Percentiles rank a stretch among this genome's conserved stretches.
These are phyloP conservation scores for Cynopterus sphinx DNA, from an alignment of 2,797 vertebrate genomes.

Conservation along the genomic window DNA sequence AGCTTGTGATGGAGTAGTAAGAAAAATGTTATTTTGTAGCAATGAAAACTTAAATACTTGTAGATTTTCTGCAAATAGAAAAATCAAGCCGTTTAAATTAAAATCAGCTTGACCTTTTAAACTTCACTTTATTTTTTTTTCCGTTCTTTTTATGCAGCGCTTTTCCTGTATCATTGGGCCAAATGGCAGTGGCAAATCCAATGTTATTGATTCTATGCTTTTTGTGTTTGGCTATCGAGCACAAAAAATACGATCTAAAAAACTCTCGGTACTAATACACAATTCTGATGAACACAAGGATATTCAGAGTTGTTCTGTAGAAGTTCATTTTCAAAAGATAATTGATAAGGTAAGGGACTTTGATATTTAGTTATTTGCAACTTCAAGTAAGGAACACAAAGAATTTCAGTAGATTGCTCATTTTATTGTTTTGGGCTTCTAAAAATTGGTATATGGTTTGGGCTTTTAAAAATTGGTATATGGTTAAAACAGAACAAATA, in stretches of 20 bases:
- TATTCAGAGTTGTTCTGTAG: slow-evolving; percentile 96
- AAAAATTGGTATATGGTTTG: background rate
- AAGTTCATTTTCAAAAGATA: slow-evolving; percentile 99
- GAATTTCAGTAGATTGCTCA: background rate
- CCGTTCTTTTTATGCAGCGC: slow-evolving; percentile 86
- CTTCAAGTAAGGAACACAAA: slow-evolving; percentile 2
- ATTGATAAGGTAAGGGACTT: slow-evolving; percentile 93
- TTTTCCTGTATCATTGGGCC: slow-evolving; percentile 99
- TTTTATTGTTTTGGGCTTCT: slow-evolving; percentile 28
- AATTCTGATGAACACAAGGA: slow-evolving; percentile 94
- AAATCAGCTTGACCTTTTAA: slow-evolving; percentile 26
- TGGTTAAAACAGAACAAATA: slow-evolving; percentile 31
- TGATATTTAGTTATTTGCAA: slow-evolving; percentile 16
- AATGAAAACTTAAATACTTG: slow-evolving; percentile 38
- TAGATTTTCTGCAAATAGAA: slow-evolving; percentile 39
- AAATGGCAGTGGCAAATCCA: slow-evolving; percentile 99
- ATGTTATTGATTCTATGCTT: slow-evolving; percentile 99
- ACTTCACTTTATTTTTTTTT: slow-evolving; percentile 44
- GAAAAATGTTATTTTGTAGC: slow-evolving; percentile 52
- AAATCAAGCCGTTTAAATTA: slow-evolving; percentile 22
- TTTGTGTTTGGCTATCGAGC: slow-evolving; percentile 99
- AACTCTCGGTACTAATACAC: slow-evolving; percentile 97
- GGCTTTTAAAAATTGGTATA: background rate
- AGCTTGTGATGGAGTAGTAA: slow-evolving; percentile 5
- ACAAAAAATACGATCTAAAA: slow-evolving; percentile 99